Evolutionary conservation across 1,140 invertebrate species (phyloP), one percentile per base, ranked within the genome.

Genomic region (Bombus terrestris): DNA sequence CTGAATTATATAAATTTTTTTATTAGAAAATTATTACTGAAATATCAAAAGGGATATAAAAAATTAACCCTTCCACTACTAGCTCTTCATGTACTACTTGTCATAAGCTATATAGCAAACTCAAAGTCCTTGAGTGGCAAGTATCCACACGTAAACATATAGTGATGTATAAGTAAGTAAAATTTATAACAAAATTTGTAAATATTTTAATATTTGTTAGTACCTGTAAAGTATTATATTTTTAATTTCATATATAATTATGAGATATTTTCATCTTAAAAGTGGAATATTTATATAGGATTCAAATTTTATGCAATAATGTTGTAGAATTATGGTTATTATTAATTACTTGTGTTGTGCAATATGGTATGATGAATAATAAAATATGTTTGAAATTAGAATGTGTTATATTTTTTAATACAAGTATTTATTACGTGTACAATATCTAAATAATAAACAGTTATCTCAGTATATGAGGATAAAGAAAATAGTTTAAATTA

Each of bases 81-180:
- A 18, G 35, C 9, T 68, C 2, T 68, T 37, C n/a, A 32, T 32
- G 5, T 32, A n/a, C 32, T 18, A 9, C 25, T 68, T 37, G 32
- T 68, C 0, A 37, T 68, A 10, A 13, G 6, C n/a, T 64, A n/a
- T n/a, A 62, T 62, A 32, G 15, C 15, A 66, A 32, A 66, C 5
- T 32, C 3, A 64, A 6, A 32, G n/a, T 32, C 4, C 32, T 98
- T 15, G 99, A 99, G 94, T 99, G 99, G 99, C 98, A 99, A 93
- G 96, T 98, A 90, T 99, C 99, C 1, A 99, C 99, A 8, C 97
- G 98, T 22, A 99, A 99, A 95, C 99, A 99, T 96, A 94, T 99
- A 73, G 95, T 98, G 89, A 94, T 99, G 77, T 99, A 99, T 92
- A 97, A 96, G 97, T 98, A 94, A 93, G 92, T 90, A 77, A 86